phyloP scores from a whole-genome alignment of 2,797 vertebrate genomes.

The Paedocypris micromegethes region DNA sequence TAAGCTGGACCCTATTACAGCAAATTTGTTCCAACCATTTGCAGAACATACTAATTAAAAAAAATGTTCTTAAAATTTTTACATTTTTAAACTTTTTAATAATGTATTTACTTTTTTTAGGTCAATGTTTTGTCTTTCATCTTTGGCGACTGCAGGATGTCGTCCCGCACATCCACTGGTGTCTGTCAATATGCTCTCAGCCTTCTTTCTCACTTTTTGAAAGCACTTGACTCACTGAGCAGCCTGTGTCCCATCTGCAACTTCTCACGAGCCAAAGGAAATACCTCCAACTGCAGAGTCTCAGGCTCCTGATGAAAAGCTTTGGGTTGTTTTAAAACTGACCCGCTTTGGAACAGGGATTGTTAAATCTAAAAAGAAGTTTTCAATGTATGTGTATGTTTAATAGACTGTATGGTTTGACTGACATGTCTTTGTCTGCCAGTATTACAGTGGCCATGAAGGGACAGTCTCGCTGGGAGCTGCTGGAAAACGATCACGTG shows the following conservation, averaged over 20 bases:
- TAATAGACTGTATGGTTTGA: background rate
- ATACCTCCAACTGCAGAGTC: background rate
- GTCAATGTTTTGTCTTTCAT: no score
- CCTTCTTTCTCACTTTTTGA: background rate
- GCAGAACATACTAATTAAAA: no score
- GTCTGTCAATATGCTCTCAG: background rate
- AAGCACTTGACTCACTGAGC: conserved; percentile 5
- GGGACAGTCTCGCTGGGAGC: conserved; percentile 71
- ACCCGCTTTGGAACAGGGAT: background rate
- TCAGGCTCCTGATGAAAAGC: background rate
- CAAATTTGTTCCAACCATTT: no score
- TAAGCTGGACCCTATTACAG: no score
- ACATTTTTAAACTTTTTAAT: no score
- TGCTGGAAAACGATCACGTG: conserved; percentile 63
- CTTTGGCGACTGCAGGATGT: no score
- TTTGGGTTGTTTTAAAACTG: background rate
- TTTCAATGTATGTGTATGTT: background rate
- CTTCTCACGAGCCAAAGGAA: background rate
- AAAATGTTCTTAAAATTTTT: no score
- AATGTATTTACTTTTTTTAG: no score
- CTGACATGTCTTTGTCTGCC: conserved; percentile 31
- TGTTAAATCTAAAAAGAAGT: background rate
- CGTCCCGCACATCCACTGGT: no score
- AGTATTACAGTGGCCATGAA: conserved; percentile 86
- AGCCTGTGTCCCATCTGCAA: conserved; percentile 7